phyloP scores from a whole-genome alignment of 2,113 vertebrate species.

The Semnornis frantzii region DNA sequence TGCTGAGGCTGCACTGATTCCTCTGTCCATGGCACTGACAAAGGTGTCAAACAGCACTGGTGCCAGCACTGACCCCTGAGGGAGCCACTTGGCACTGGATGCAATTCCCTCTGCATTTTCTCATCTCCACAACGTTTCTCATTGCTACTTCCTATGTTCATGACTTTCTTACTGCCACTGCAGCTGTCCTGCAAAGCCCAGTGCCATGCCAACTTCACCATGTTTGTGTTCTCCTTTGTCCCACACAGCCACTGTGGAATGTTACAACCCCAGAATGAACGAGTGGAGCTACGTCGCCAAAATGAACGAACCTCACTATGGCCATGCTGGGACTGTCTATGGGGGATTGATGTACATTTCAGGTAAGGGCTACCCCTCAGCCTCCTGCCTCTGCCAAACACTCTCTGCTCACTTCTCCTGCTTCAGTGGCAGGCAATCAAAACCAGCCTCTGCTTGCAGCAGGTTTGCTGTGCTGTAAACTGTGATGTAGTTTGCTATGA shows the following conservation, averaged over 20 bases:
- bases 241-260: constrained; percentile 92
- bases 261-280: constrained; percentile 97
- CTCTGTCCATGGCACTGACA: no score
- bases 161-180: not conserved
- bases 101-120: not conserved
- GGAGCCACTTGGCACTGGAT: not conserved
- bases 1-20: no score
- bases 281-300: constrained; percentile 99
- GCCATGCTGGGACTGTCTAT: constrained; percentile 95
- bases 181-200: not conserved
- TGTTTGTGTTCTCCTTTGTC: not conserved
- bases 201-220: not conserved
- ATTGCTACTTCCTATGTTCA: not conserved
- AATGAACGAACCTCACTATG: constrained; percentile 98
- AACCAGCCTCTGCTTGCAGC: not conserved
- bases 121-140: not conserved
- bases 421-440: not conserved
- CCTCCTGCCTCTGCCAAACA: not conserved
- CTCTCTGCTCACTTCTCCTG: not conserved
- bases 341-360: constrained; percentile 99
- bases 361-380: constrained; percentile 73
- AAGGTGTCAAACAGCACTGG: no score
- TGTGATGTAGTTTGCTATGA: not conserved
- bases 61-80: no score
- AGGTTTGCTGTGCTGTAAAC: not conserved